These are phyloP conservation scores for Notodonta dromedarius DNA, from an alignment of 2,888 invertebrate species.

Conservation along the genomic window DNA sequence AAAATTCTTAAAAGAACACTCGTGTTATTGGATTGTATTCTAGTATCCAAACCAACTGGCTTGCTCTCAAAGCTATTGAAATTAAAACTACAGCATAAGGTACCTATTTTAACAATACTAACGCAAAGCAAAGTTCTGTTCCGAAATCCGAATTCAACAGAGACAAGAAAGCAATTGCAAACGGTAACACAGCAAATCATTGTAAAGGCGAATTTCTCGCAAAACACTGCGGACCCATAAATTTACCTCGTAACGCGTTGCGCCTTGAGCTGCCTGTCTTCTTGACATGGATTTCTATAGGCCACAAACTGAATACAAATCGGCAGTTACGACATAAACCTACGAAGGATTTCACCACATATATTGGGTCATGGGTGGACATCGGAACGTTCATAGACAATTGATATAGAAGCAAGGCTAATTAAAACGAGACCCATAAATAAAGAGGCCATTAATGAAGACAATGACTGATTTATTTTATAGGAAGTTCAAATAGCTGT, in stretches of 20 bases:
- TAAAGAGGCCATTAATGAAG: slow-evolving; percentile 43
- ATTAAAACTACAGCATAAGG: too few relatives aligned
- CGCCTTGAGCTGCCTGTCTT: slow-evolving; percentile 71
- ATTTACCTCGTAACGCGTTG: slow-evolving; percentile 70
- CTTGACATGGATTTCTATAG: slow-evolving; percentile 83
- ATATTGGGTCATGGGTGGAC: slow-evolving; percentile 81
- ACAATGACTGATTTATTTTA: slow-evolving; percentile 38
- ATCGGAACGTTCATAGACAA: slow-evolving; percentile 50
- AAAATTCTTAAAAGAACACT: too few relatives aligned
- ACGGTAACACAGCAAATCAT: slow-evolving; percentile 33
- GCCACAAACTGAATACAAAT: slow-evolving; percentile 77
- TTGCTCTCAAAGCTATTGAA: too few relatives aligned
- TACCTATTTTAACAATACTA: too few relatives aligned
- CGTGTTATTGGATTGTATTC: too few relatives aligned
- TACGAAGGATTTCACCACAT: slow-evolving; percentile 77
- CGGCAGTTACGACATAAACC: slow-evolving; percentile 67
- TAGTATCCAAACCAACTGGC: too few relatives aligned
- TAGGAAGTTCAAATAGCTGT: slow-evolving; percentile 29
- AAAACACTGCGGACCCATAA: slow-evolving; percentile 60
- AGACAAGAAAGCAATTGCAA: not conserved
- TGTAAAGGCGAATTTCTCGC: slow-evolving; percentile 49
- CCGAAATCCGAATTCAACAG: not conserved
- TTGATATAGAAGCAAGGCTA: slow-evolving; percentile 54
- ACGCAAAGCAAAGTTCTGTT: too few relatives aligned
- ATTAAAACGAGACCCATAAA: slow-evolving; percentile 44